A percentile compares a stretch with the other conserved stretches of the same genome.
Conservation (phyloP, 1,140 invertebrate genomes). For the Zaprionus taronus region DNA sequence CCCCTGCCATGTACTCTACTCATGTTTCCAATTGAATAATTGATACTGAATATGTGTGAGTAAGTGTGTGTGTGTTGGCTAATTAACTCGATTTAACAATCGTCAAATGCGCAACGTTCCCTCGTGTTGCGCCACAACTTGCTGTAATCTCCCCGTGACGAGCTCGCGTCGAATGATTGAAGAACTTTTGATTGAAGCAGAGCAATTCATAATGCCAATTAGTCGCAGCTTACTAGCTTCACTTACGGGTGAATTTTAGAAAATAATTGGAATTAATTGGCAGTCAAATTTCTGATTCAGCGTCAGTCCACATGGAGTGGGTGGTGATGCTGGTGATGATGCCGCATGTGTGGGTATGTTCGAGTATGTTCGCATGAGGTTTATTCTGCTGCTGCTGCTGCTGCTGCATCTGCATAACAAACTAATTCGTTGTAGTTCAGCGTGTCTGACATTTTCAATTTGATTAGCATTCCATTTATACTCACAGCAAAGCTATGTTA, state of each 20-base stretch:
- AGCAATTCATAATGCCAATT: slow-evolving; percentile 31
- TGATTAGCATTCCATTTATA: not conserved
- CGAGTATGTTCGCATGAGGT: not conserved
- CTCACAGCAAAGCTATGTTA: not conserved
- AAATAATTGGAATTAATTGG: slow-evolving; percentile 9
- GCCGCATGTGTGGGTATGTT: not conserved
- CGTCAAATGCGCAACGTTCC: not conserved
- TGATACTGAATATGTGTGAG: slow-evolving; percentile 8
- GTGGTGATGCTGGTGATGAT: not conserved
- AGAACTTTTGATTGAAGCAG: slow-evolving; percentile 13
- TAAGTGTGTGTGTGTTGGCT: slow-evolving; percentile 21
- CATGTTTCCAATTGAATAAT: slow-evolving; percentile 43
- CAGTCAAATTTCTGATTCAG: slow-evolving; percentile 1
- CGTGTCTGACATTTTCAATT: not conserved
- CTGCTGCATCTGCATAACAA: not conserved
- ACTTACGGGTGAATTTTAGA: not conserved
- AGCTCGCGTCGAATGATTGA: slow-evolving; percentile 22
- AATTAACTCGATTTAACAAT: slow-evolving; percentile 48
- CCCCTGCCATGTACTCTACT: not conserved
- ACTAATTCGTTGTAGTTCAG: slow-evolving; percentile 1
- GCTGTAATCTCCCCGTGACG: slow-evolving; percentile 15
- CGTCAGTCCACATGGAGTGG: not conserved
- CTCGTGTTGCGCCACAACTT: slow-evolving; percentile 3
- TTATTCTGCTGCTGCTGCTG: not conserved
- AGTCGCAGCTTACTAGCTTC: slow-evolving; percentile 11